Percentiles rank a stretch among this genome's conserved stretches.
Evolutionary conservation across 2,888 invertebrate genomes (phyloP).

Genomic region (Drosophila lutescens): DNA sequence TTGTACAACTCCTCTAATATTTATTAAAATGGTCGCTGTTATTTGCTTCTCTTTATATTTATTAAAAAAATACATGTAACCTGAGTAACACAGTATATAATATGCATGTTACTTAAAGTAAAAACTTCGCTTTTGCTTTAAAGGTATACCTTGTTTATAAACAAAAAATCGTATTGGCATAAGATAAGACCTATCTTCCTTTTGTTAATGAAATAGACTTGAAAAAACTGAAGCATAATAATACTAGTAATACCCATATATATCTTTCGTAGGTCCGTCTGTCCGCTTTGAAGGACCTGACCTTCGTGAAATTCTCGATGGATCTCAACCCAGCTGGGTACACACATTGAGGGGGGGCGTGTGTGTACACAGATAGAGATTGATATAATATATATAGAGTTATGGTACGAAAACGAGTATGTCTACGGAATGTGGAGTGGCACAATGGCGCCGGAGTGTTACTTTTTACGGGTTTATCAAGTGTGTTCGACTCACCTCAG

Average conservation of each 20-base stretch:
- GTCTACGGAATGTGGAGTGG: slow-evolving; percentile 33
- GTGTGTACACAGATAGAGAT: slow-evolving; percentile 19
- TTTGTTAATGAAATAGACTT: too few species aligned
- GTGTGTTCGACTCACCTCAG: slow-evolving; percentile 41
- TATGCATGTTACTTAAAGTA: too few species aligned
- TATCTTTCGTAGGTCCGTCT: neutral
- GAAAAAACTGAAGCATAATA: too few species aligned
- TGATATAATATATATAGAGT: neutral
- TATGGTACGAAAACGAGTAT: slow-evolving; percentile 40
- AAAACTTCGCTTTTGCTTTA: too few species aligned
- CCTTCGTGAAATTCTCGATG: neutral
- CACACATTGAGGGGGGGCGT: slow-evolving; percentile 4
- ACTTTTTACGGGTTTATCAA: slow-evolving; percentile 18
- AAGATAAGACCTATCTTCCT: too few species aligned
- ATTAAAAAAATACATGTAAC: too few species aligned
- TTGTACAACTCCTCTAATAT: neutral
- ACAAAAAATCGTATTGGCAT: neutral
- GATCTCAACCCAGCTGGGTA: slow-evolving; percentile 3
- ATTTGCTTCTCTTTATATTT: neutral
- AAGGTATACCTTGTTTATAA: neutral
- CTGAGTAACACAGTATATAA: too few species aligned
- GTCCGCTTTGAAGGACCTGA: neutral
- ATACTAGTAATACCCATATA: too few species aligned
- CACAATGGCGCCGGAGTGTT: slow-evolving; percentile 22
- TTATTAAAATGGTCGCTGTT: neutral